Evolutionary conservation across 2,113 vertebrate genomes (phyloP), one percentile per base, ranked within the genome.

Genomic region (Takifugu bimaculatus): DNA sequence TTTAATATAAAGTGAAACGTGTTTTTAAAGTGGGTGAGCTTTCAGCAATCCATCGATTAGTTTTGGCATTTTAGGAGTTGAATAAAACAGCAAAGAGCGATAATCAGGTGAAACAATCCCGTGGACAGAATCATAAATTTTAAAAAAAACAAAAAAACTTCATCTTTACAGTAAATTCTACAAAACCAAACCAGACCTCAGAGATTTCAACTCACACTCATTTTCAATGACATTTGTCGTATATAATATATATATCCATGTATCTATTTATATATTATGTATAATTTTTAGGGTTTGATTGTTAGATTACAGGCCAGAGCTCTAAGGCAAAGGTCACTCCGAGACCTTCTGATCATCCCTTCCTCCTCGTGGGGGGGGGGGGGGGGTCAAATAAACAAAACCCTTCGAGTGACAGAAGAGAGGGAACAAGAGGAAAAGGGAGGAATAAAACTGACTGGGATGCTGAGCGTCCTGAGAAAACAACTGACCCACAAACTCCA

Each of bases 111-210:
- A 79, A 84, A 76, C 76, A 81, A 80, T 79, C 74, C 72, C 75
- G 76, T 85, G 65, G 60, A 83, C 73, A 82, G 80, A 80, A 83
- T 84, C 85, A 83, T 86, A 85, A 82, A 20, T 1, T 1, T 20
- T 20, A 20, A 20, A 20, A 20, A 20, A 20, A 20, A 20, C 20
- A 20, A 20, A 20, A 83, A 88, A 84, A 81, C 26, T 49, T 74
- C 63, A 65, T 85, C 76, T 86, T 85, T 89, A 87, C 85, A 88
- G 84, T 83, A 83, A 86, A 84, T 83, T 86, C 80, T 88, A 87
- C 78, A 87, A 88, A 89, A 85, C 72, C 80, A 86, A 87, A 79
- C 61, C 80, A 72, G 78, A 81, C 76, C 64, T 74, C 73, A 64
- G 66, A 80, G 80, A 80, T 10, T 39, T 39, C 35, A 39, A 39